Conservation (phyloP, 2,797 vertebrate genomes). For the Synanceia verrucosa region DNA sequence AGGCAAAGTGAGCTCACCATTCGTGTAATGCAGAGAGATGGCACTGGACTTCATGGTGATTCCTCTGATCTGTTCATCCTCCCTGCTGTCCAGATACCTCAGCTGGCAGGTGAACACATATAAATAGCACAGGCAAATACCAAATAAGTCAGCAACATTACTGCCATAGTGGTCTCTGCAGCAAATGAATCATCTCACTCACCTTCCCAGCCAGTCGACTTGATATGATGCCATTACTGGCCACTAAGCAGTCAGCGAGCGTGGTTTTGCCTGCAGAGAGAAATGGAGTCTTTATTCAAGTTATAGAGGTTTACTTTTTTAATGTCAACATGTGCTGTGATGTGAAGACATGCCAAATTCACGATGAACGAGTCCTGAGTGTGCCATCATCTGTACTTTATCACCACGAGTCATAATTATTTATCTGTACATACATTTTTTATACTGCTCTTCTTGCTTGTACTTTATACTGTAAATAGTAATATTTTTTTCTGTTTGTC, state of each 20-base stretch:
- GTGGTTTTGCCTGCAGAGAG: conserved; percentile 93
- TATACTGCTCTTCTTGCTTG: too few species aligned
- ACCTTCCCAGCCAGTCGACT: conserved; percentile 95
- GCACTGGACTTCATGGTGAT: conserved; percentile 99
- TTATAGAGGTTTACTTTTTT: too few species aligned
- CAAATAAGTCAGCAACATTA: not conserved
- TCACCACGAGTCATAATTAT: too few species aligned
- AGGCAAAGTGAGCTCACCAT: conserved; percentile 70
- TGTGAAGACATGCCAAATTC: too few species aligned
- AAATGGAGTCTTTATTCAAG: too few species aligned
- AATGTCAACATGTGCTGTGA: too few species aligned
- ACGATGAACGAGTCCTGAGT: too few species aligned
- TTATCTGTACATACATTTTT: too few species aligned
- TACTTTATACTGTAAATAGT: too few species aligned
- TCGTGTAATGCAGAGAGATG: conserved; percentile 88
- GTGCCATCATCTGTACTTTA: too few species aligned
- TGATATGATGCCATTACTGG: conserved; percentile 97
- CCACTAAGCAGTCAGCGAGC: conserved; percentile 94
- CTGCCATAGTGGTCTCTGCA: not conserved
- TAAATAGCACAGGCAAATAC: not conserved
- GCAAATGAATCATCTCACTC: conserved; percentile 5
- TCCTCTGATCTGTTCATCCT: conserved; percentile 95
- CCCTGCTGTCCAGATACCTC: conserved; percentile 94
- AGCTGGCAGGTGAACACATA: conserved; percentile 75
- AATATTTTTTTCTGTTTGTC: too few species aligned